Evolutionary conservation across 2,797 vertebrate species (phyloP), one percentile per base, ranked within the genome.

Genomic region (Prionace glauca): DNA sequence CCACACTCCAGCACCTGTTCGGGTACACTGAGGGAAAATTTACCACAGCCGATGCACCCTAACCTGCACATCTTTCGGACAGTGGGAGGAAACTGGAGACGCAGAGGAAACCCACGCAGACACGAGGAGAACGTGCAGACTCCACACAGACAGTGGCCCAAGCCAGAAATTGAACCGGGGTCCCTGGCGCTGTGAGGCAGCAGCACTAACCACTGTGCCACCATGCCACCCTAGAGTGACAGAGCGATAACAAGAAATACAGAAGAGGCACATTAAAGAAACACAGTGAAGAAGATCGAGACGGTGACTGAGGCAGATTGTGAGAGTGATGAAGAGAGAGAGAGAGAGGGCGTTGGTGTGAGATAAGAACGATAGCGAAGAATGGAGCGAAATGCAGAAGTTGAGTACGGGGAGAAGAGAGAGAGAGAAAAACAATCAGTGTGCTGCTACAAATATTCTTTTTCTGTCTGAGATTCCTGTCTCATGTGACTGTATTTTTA

Each of bases 271-370:
- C 72, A 14, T 29, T 18, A 41, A 81, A 4, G 77, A 81, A 18
- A 81, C n/a, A 20, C 26, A 74, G 5, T 74, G n/a, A 81, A 2
- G 1, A 4, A 36, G 77, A 3, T 5, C 4, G n/a, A 36, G 77
- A 77, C n/a, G 32, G 72, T 77, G 72, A 11, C 2, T 77, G 72
- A n/a, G 77, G 14, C 77, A 81, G 97, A 97, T 97, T 97, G 96
- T 97, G 22, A 41, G 45, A 36, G 24, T 56, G 87, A 65, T 10
- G 16, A 62, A 67, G 90, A 67, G 88, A 32, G 29, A 91, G 32
- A 91, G 60, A 65, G 50, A 56, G 50, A 56, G 45, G 45, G 45
- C 45, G 50, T 56, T 22, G 7, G 16, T 62, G n/a, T 36, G 26
- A 67, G 88, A 32, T 32, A 11, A 32, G 29, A 62, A 32, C 7